Conservation (phyloP, 1,140 invertebrate species). For the Diplogasteroides magnus region DNA sequence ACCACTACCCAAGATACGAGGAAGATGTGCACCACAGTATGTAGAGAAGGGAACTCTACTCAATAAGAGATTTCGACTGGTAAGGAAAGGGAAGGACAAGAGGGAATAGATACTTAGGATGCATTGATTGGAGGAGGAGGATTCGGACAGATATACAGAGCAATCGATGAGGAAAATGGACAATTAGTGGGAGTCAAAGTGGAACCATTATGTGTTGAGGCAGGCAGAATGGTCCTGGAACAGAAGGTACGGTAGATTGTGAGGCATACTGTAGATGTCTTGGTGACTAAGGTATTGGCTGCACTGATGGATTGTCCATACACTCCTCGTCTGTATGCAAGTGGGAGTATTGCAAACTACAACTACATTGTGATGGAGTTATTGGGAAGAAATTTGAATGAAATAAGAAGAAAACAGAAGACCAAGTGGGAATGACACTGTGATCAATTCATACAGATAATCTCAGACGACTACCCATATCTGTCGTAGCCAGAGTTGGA, state of each 20-base stretch:
- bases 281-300: neutral
- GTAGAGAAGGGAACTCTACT: neutral
- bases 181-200: slow-evolving; percentile 33
- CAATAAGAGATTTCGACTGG: slow-evolving; percentile 10
- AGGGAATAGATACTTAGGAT: neutral
- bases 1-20: neutral
- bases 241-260: slow-evolving; percentile 14
- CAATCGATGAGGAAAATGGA: slow-evolving; percentile 10
- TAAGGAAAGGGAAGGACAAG: neutral
- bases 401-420: slow-evolving; percentile 18
- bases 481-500: slow-evolving; percentile 14
- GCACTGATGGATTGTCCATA: neutral
- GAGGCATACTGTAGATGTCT: neutral
- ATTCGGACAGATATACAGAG: slow-evolving; percentile 32
- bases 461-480: neutral
- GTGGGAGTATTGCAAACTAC: slow-evolving; percentile 15
- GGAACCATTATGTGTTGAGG: slow-evolving; percentile 24
- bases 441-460: neutral
- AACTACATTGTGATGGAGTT: slow-evolving; percentile 37
- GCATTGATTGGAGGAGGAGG: slow-evolving; percentile 33
- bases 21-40: slow-evolving; percentile 6
- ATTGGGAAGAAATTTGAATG: slow-evolving; percentile 25
- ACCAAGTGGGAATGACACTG: neutral
- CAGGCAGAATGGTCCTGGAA: slow-evolving; percentile 32
- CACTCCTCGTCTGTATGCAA: neutral